Evolutionary conservation across 1,140 invertebrate genomes (phyloP).

Genomic region (Pseudoatta argentina): DNA sequence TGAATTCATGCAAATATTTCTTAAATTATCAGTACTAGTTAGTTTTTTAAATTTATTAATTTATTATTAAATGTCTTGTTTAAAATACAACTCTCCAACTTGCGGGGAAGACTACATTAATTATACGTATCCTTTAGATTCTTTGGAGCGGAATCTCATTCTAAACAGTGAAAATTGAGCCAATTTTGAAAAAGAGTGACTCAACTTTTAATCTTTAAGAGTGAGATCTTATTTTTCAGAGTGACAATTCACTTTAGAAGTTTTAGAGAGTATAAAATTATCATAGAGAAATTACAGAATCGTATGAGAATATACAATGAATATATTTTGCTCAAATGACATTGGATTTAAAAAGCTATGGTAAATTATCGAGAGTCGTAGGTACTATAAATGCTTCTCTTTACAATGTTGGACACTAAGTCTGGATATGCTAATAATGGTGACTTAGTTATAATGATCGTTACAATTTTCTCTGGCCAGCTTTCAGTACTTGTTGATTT

Average conservation of each 20-base stretch:
- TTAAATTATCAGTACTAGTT: neutral
- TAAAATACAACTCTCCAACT: neutral
- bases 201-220: too few species aligned
- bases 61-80: neutral
- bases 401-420: neutral
- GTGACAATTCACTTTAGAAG: too few species aligned
- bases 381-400: neutral
- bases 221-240: too few species aligned
- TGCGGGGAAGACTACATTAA: neutral
- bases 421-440: neutral
- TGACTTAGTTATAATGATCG: neutral
- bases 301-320: too few species aligned
- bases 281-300: too few species aligned
- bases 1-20: neutral
- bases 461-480: constrained; percentile 2
- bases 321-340: neutral
- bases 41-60: neutral
- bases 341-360: neutral
- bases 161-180: too few species aligned
- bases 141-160: too few species aligned
- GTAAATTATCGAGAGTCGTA: neutral
- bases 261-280: too few species aligned
- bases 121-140: too few species aligned
- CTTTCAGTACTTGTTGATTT: constrained; percentile 33
- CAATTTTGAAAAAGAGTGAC: too few species aligned